These are phyloP conservation scores for Turnix velox DNA, from an alignment of 2,113 vertebrate genomes.

Conservation along the genomic window DNA sequence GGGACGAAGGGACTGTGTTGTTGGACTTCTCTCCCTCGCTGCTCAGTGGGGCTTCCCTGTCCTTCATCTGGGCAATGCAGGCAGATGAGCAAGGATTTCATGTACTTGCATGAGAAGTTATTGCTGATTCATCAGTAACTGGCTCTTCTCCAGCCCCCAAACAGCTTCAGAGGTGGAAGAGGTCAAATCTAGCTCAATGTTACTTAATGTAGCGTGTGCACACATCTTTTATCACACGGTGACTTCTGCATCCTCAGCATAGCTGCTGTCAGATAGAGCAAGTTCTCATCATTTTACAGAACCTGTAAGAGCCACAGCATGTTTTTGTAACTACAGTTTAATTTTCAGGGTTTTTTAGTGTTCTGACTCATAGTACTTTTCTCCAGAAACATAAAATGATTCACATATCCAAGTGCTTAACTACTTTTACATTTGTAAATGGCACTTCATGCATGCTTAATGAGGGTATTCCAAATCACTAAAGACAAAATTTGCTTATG, in stretches of 20 bases:
- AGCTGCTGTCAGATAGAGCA: not conserved
- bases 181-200: not conserved
- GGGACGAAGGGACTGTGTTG: not conserved
- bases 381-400: constrained; percentile 33
- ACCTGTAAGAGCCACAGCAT: not conserved
- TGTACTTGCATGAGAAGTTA: not conserved
- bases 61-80: fast-evolving
- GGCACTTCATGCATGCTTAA: constrained; percentile 22
- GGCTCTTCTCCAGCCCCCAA: not conserved
- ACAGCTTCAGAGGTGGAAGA: not conserved
- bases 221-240: fast-evolving
- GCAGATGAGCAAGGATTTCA: not conserved
- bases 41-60: fast-evolving
- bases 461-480: not conserved
- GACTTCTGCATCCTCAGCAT: not conserved
- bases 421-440: constrained; percentile 33
- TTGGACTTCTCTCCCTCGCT: fast-evolving
- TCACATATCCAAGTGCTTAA: constrained; percentile 27
- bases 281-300: not conserved
- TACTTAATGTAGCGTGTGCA: not conserved
- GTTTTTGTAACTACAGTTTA: not conserved
- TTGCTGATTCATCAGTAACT: not conserved
- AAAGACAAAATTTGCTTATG: constrained; percentile 12
- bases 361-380: constrained; percentile 27
- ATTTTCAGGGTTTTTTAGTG: not conserved